These are phyloP conservation scores for Beroe forskalii DNA, from an alignment of 37 sponge, comb jelly and placozoan genomes.

Conservation along the genomic window DNA sequence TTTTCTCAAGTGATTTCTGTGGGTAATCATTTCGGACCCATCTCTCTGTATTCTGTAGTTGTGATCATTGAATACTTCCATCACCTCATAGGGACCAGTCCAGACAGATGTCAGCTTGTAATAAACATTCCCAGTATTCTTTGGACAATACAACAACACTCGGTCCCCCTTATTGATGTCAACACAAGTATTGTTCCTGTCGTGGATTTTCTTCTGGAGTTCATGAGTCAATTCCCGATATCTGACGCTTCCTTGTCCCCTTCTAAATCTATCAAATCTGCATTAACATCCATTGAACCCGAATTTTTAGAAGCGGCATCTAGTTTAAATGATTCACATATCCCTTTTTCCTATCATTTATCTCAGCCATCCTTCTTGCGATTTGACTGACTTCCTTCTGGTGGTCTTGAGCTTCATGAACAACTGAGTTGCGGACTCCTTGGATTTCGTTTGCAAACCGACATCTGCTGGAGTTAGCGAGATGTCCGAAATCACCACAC, in stretches of 20 bases:
- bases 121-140: not conserved
- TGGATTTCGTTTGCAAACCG: too few relatives aligned
- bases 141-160: not conserved
- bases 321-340: too few relatives aligned
- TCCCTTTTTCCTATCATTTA: too few relatives aligned
- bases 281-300: not conserved
- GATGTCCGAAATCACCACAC: too few relatives aligned
- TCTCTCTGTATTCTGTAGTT: not conserved
- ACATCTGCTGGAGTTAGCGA: too few relatives aligned
- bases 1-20: conserved; percentile 3
- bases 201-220: not conserved
- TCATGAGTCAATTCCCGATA: not conserved
- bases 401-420: too few relatives aligned
- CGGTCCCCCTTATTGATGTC: not conserved
- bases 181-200: not conserved
- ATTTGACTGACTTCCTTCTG: too few relatives aligned
- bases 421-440: too few relatives aligned
- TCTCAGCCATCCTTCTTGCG: too few relatives aligned
- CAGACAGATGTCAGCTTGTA: not conserved
- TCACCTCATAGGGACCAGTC: not conserved
- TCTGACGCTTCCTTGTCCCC: not conserved
- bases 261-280: not conserved
- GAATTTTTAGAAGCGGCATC: too few relatives aligned
- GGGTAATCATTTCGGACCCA: not conserved
- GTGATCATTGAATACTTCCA: not conserved